Conservation (phyloP, 2,113 vertebrate genomes). For the Isurus oxyrinchus region DNA sequence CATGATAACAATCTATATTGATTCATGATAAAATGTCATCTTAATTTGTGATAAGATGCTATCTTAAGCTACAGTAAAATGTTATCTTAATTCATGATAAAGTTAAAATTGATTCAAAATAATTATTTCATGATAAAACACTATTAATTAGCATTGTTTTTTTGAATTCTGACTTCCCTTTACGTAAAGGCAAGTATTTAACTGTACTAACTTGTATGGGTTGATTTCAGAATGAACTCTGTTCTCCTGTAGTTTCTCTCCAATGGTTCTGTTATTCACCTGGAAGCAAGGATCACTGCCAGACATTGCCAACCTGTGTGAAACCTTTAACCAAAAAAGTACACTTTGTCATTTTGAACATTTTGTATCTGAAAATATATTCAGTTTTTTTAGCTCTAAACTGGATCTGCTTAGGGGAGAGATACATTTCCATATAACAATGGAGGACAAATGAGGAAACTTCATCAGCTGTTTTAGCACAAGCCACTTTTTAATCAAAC, state of each 20-base stretch:
- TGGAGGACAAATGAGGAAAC: too few species aligned
- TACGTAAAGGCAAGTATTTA: neutral
- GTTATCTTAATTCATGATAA: neutral
- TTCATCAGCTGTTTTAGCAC: neutral
- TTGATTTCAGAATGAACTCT: neutral
- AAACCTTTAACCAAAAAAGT: constrained; percentile 11
- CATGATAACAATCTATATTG: neutral
- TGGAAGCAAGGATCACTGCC: neutral
- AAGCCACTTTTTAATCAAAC: neutral
- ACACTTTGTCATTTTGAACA: too few species aligned
- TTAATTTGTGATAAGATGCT: neutral
- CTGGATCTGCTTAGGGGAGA: neutral
- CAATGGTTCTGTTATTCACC: neutral
- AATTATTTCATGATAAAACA: neutral
- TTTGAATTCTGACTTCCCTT: neutral
- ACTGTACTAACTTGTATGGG: neutral
- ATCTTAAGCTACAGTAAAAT: too few species aligned
- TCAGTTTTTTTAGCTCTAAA: neutral
- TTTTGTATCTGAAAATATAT: neutral
- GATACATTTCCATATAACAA: neutral
- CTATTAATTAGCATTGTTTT: neutral
- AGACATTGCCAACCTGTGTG: neutral
- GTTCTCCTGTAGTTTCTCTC: neutral
- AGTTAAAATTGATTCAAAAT: neutral
- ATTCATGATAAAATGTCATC: neutral